A percentile compares a stretch with the other conserved stretches of the same genome.
These are phyloP conservation scores for Psephotus haematonotus DNA, from an alignment of 2,113 vertebrate genomes.

Conservation along the genomic window DNA sequence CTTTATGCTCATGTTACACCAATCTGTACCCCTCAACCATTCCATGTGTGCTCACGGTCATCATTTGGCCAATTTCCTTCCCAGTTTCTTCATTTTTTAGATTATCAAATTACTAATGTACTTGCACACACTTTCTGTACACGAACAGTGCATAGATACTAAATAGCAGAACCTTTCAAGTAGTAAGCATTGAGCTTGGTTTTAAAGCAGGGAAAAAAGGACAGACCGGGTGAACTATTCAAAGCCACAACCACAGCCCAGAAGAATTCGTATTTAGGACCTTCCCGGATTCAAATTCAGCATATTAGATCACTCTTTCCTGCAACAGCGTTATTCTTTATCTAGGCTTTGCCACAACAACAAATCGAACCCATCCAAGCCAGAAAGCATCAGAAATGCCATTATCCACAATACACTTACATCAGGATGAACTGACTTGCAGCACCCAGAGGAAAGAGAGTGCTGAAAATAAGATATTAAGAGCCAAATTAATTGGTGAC, in stretches of 20 bases:
- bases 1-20: background rate
- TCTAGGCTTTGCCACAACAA: conserved; percentile 17
- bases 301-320: background rate
- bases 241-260: background rate
- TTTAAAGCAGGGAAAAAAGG: background rate
- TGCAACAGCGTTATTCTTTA: background rate
- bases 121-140: background rate
- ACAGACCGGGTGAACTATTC: background rate
- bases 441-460: background rate
- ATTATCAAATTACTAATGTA: background rate
- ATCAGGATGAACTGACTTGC: conserved; percentile 7
- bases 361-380: conserved; percentile 23
- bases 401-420: background rate
- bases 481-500: conserved; percentile 55
- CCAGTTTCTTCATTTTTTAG: background rate
- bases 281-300: background rate
- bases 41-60: background rate
- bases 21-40: background rate
- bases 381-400: conserved; percentile 21
- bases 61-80: background rate
- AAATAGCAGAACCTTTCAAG: background rate
- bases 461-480: conserved; percentile 46
- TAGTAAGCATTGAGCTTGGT: background rate
- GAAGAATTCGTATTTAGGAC: background rate
- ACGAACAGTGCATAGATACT: background rate